Evolutionary conservation across 2,888 invertebrate genomes (phyloP).

Genomic region (Syritta pipiens): DNA sequence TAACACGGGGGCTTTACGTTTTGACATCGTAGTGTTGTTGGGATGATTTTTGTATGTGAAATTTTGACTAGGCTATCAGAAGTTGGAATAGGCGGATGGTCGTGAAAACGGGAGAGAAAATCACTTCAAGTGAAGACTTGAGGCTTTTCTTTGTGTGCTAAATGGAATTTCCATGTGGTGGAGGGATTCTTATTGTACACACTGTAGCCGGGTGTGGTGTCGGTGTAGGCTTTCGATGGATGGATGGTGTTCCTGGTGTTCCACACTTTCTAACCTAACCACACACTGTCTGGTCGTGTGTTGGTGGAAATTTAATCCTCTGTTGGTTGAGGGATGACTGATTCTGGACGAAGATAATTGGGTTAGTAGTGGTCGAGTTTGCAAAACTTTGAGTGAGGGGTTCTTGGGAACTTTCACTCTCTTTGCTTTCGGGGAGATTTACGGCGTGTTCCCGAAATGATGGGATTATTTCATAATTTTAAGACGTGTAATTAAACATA

Average conservation of each 20-base stretch:
- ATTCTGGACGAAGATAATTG: too few species aligned
- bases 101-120: slow-evolving; percentile 14
- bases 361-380: too few species aligned
- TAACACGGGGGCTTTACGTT: slow-evolving; percentile 18
- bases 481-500: too few species aligned
- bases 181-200: slow-evolving; percentile 39
- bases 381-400: too few species aligned
- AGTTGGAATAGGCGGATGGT: slow-evolving; percentile 23
- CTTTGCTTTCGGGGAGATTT: too few species aligned
- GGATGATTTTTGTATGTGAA: slow-evolving; percentile 63
- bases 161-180: slow-evolving; percentile 48
- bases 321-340: too few species aligned
- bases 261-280: too few species aligned
- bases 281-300: too few species aligned
- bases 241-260: not conserved
- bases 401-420: too few species aligned
- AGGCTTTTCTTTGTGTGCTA: slow-evolving; percentile 40
- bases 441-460: too few species aligned
- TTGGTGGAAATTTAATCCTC: too few species aligned
- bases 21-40: slow-evolving; percentile 55
- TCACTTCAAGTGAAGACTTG: not conserved
- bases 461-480: too few species aligned
- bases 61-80: slow-evolving; percentile 51
- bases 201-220: slow-evolving; percentile 14
- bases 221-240: not conserved